A percentile compares a stretch with the other conserved stretches of the same genome.
These are phyloP conservation scores for Pantala flavescens DNA, from an alignment of 1,140 invertebrate genomes.

Conservation along the genomic window DNA sequence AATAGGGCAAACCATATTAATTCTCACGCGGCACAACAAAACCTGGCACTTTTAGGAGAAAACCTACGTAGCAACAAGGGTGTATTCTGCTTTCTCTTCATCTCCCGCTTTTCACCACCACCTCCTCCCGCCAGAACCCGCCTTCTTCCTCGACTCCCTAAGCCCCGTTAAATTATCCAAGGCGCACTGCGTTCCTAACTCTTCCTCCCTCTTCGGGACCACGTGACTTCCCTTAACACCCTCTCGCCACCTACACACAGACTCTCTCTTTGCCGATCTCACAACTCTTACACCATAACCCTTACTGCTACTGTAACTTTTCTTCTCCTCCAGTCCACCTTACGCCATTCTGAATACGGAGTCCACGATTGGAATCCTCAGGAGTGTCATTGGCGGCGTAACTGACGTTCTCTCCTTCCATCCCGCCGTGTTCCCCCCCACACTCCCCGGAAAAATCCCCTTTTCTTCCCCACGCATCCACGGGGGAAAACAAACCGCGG, in stretches of 20 bases:
- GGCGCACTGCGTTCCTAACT: conserved; percentile 6
- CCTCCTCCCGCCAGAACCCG: neutral
- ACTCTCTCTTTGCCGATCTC: neutral
- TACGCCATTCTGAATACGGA: neutral
- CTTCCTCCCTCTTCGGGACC: neutral
- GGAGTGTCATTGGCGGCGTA: neutral
- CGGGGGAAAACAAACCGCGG: no score
- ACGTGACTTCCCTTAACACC: conserved; percentile 7
- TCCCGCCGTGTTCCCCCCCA: neutral
- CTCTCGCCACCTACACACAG: neutral
- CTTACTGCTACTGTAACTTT: neutral
- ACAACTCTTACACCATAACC: neutral
- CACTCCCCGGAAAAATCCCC: neutral
- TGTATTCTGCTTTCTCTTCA: neutral
- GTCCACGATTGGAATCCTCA: neutral
- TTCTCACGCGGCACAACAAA: no score
- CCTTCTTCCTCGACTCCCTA: neutral
- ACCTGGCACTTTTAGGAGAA: no score
- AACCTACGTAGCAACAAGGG: neutral
- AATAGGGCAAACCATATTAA: no score
- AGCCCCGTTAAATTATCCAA: conserved; percentile 4
- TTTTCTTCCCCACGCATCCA: neutral
- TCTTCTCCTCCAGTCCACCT: neutral
- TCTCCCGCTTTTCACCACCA: neutral
- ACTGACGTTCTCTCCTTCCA: neutral